These are phyloP conservation scores for Rhineura floridana DNA, from an alignment of 2,113 vertebrate species.

Conservation along the genomic window DNA sequence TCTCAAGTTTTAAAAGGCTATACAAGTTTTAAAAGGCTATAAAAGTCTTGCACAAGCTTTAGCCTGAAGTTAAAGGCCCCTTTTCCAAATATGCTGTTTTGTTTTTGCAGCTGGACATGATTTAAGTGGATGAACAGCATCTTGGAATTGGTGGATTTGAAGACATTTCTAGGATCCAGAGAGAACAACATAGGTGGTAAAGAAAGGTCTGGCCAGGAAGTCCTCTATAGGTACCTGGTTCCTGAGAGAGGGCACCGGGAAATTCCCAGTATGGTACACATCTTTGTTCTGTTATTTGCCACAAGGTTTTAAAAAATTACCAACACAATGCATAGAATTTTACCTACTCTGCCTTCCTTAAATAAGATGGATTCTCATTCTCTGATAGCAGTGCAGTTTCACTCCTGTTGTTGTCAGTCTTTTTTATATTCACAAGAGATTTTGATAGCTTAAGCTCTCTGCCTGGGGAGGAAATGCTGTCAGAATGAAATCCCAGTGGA, in stretches of 20 bases:
- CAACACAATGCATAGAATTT: slow-evolving; percentile 28
- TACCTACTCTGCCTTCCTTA: slow-evolving; percentile 23
- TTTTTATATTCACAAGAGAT: not conserved
- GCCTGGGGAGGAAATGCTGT: slow-evolving; percentile 30
- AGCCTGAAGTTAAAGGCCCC: not conserved
- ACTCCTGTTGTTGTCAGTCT: not conserved
- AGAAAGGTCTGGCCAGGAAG: slow-evolving; percentile 26
- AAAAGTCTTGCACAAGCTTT: not conserved
- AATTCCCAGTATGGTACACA: slow-evolving; percentile 22
- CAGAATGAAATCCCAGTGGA: slow-evolving; percentile 14
- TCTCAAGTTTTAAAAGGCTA: not conserved
- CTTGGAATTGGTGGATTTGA: not conserved
- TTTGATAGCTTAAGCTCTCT: slow-evolving; percentile 35
- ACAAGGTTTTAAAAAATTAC: slow-evolving; percentile 29
- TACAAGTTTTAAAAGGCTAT: not conserved
- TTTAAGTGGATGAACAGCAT: slow-evolving; percentile 68
- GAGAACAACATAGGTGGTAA: not conserved
- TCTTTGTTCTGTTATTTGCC: slow-evolving; percentile 3
- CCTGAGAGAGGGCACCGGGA: slow-evolving; percentile 28
- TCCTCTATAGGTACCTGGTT: slow-evolving; percentile 15
- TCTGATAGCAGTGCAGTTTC: slow-evolving; percentile 4
- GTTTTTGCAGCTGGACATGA: slow-evolving; percentile 91
- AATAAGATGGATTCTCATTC: not conserved
- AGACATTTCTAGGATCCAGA: slow-evolving; percentile 7
- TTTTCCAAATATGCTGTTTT: slow-evolving; percentile 42